Conservation (phyloP, 2,113 vertebrate genomes). For the Thymallus thymallus region DNA sequence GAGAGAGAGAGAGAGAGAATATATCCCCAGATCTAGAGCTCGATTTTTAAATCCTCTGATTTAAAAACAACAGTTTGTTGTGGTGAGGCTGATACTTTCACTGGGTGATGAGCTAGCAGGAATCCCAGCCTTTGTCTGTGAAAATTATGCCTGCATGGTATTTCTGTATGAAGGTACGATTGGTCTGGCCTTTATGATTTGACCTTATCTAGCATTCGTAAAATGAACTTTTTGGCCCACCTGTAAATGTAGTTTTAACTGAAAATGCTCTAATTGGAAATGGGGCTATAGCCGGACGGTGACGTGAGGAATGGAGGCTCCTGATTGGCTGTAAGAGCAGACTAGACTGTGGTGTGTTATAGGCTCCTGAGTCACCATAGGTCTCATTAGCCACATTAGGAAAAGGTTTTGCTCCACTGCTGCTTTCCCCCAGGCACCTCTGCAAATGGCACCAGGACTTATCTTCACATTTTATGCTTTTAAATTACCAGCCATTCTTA, state of each 20-base stretch:
- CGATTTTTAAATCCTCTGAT: slow-evolving; percentile 43
- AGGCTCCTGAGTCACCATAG: slow-evolving; percentile 39
- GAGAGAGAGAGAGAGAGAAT: slow-evolving; percentile 20
- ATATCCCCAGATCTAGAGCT: slow-evolving; percentile 44
- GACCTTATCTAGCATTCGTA: slow-evolving; percentile 37
- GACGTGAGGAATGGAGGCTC: background rate
- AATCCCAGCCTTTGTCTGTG: background rate
- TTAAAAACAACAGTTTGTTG: slow-evolving; percentile 40
- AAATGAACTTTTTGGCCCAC: slow-evolving; percentile 16
- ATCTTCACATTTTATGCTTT: slow-evolving; percentile 54
- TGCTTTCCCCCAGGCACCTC: slow-evolving; percentile 23
- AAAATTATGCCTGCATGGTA: background rate
- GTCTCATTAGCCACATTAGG: slow-evolving; percentile 48
- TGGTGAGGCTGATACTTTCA: slow-evolving; percentile 20
- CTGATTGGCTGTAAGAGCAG: slow-evolving; percentile 32
- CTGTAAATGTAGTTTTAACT: slow-evolving; percentile 26
- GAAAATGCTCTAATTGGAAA: slow-evolving; percentile 35
- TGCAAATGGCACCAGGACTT: slow-evolving; percentile 46
- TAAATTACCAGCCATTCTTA: too few species aligned
- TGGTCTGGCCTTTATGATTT: slow-evolving; percentile 21
- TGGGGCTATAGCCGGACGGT: slow-evolving; percentile 11
- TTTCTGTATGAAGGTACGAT: background rate
- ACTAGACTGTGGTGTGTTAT: slow-evolving; percentile 35
- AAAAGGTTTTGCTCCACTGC: slow-evolving; percentile 54
- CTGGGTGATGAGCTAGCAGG: background rate